Percentiles rank a stretch among this genome's conserved stretches.
phyloP scores from a whole-genome alignment of 1,140 invertebrate genomes.

The Carcinoscorpius rotundicauda region DNA sequence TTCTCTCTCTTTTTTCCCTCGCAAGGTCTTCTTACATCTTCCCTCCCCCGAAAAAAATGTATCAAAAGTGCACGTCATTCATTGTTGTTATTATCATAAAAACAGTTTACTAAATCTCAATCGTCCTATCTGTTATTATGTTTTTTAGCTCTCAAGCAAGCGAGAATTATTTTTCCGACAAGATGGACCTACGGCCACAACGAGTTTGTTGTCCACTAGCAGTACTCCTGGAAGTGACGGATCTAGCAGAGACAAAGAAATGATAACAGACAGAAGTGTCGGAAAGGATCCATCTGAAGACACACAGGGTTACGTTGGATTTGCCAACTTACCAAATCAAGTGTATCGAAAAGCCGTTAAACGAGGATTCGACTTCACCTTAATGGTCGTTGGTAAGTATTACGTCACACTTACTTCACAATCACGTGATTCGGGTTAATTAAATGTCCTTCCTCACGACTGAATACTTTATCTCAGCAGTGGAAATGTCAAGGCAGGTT shows the following conservation, averaged over 20 bases:
- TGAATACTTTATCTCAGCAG: too few relatives aligned
- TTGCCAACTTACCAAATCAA: slow-evolving; percentile 92
- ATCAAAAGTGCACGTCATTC: too few relatives aligned
- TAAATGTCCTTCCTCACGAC: too few relatives aligned
- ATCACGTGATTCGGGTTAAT: too few relatives aligned
- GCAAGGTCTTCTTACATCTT: too few relatives aligned
- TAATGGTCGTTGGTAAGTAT: slow-evolving; percentile 95
- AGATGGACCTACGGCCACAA: slow-evolving; percentile 10
- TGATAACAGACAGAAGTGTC: slow-evolving; percentile 11
- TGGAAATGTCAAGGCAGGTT: too few relatives aligned
- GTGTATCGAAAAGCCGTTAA: slow-evolving; percentile 99
- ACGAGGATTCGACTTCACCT: slow-evolving; percentile 96
- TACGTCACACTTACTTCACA: too few relatives aligned
- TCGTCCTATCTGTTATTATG: too few relatives aligned
- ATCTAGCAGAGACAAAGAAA: slow-evolving; percentile 18
- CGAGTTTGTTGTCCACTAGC: slow-evolving; percentile 13
- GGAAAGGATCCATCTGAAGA: slow-evolving; percentile 5
- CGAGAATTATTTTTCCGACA: slow-evolving; percentile 24
- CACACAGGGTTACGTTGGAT: slow-evolving; percentile 16
- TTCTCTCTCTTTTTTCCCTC: too few relatives aligned
- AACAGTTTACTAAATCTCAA: too few relatives aligned
- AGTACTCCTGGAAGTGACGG: slow-evolving; percentile 12
- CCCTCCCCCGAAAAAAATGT: too few relatives aligned
- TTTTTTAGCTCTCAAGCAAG: slow-evolving; percentile 22
- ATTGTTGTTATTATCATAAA: too few relatives aligned